Evolutionary conservation across 2,113 vertebrate species (phyloP).

Genomic region (Sterna hirundo): DNA sequence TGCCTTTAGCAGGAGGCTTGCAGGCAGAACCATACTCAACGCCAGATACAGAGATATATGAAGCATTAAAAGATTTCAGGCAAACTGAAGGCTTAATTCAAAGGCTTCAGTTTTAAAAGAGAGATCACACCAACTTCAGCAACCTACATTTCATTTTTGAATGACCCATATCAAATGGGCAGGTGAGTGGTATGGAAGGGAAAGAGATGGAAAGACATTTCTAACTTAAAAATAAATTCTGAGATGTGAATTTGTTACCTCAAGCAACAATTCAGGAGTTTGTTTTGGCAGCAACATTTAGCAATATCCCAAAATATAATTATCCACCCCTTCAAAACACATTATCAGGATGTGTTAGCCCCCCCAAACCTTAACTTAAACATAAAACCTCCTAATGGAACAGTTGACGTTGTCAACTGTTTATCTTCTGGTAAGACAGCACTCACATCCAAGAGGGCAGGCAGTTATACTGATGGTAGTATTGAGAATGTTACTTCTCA

Average conservation of each 20-base stretch:
- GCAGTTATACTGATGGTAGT: background rate
- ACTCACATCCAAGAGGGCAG: background rate
- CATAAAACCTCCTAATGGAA: background rate
- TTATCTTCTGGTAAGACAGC: background rate
- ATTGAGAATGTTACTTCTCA: background rate
- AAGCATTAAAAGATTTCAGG: background rate
- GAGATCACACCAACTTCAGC: background rate
- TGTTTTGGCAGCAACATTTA: constrained; percentile 23
- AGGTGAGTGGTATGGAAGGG: background rate
- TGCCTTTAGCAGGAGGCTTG: background rate
- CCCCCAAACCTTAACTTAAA: background rate
- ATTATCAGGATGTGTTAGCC: background rate
- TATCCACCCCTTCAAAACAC: background rate
- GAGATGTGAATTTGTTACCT: background rate
- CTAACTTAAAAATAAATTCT: constrained; percentile 17
- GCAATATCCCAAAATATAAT: background rate
- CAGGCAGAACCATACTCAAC: background rate
- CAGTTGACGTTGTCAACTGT: background rate
- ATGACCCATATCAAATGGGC: background rate
- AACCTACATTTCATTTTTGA: background rate
- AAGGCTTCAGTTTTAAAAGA: constrained; percentile 29
- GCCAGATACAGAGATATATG: background rate
- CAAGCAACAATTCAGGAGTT: constrained; percentile 7
- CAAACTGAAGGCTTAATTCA: constrained; percentile 40
- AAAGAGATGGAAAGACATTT: background rate